A percentile compares a stretch with the other conserved stretches of the same genome.
phyloP scores from a whole-genome alignment of 2,113 vertebrate species.

The Ageneiosus marmoratus region DNA sequence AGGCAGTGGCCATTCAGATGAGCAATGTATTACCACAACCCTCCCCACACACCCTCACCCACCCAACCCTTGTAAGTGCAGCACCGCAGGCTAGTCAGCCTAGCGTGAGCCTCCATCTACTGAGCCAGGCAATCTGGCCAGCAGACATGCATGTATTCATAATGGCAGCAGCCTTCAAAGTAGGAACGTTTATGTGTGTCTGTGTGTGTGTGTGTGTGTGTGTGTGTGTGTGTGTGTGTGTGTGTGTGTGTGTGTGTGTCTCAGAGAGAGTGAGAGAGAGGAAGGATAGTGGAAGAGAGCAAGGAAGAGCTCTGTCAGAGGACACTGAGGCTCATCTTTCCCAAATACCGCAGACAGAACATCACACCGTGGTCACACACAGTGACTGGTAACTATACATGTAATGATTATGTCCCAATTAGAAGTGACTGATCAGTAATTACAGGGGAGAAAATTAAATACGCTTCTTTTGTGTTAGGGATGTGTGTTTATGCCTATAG shows the following conservation, averaged over 20 bases:
- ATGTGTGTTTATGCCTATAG: constrained; percentile 61
- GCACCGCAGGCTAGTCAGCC: constrained; percentile 88
- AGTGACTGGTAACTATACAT: constrained; percentile 91
- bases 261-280: constrained; percentile 52
- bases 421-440: constrained; percentile 86
- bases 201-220: constrained; percentile 47
- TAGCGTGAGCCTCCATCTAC: constrained; percentile 84
- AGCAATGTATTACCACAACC: constrained; percentile 92
- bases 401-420: constrained; percentile 85
- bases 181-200: constrained; percentile 28
- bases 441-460: constrained; percentile 89
- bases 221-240: constrained; percentile 47
- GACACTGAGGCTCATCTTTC: constrained; percentile 78
- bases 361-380: constrained; percentile 63
- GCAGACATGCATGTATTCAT: constrained; percentile 91
- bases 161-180: constrained; percentile 62
- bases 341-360: constrained; percentile 77
- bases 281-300: constrained; percentile 32
- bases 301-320: constrained; percentile 74
- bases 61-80: constrained; percentile 58
- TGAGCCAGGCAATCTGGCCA: constrained; percentile 93
- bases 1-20: constrained; percentile 88
- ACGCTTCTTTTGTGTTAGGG: constrained; percentile 69
- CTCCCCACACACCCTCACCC: constrained; percentile 75
- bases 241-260: constrained; percentile 47